These are phyloP conservation scores for Tursiops truncatus DNA, from an alignment of 2,113 vertebrate genomes.

Conservation along the genomic window DNA sequence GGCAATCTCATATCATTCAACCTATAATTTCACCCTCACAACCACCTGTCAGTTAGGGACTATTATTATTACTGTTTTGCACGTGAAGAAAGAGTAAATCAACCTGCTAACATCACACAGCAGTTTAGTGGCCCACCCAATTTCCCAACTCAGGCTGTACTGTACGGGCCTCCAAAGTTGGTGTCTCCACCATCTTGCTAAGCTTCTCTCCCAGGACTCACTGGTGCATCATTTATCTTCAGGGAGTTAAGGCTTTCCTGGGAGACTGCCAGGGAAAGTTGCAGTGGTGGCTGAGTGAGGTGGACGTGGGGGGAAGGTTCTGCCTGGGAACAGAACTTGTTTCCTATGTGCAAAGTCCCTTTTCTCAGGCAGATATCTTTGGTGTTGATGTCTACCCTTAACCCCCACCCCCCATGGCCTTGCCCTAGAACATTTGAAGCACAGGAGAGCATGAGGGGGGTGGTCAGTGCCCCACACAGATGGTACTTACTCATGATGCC, in stretches of 20 bases:
- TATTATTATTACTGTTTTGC: neutral
- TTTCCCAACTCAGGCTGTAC: neutral
- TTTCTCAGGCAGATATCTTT: neutral
- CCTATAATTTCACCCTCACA: neutral
- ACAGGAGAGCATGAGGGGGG: fast-evolving
- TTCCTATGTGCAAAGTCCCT: neutral
- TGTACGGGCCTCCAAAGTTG: neutral
- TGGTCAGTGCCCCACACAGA: neutral
- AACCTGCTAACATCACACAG: neutral
- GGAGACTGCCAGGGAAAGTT: neutral
- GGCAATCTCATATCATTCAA: neutral
- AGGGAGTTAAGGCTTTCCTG: neutral
- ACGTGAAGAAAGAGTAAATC: neutral
- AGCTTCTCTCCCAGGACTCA: neutral
- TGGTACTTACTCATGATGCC: slow-evolving; percentile 53
- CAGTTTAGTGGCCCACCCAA: neutral
- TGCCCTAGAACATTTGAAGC: neutral
- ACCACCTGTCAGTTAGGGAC: neutral
- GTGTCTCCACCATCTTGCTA: neutral
- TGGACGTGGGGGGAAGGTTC: neutral
- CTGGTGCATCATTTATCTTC: neutral
- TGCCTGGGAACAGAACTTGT: neutral
- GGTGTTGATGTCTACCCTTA: neutral
- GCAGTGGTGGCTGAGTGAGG: neutral
- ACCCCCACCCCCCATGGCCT: neutral